These are phyloP conservation scores for Megastigmus dorsalis DNA, from an alignment of 2,888 invertebrate species.

Conservation along the genomic window DNA sequence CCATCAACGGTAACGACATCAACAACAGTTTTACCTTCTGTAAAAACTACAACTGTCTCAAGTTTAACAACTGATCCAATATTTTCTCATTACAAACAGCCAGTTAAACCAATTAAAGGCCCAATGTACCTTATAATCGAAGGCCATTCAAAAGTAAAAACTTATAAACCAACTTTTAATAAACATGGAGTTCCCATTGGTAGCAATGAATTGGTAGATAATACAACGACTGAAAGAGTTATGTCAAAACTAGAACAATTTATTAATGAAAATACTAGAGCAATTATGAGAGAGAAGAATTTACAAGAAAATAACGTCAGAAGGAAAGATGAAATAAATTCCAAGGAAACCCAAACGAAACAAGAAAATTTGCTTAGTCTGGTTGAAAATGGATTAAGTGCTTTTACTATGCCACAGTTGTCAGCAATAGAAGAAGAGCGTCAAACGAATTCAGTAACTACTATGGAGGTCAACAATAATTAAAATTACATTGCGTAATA, in stretches of 20 bases:
- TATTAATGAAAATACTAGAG: background rate
- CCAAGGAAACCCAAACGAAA: too few species aligned
- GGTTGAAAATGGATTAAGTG: too few species aligned
- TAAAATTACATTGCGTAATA: too few species aligned
- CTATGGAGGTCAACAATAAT: too few species aligned
- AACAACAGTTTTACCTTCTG: background rate
- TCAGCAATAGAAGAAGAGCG: too few species aligned
- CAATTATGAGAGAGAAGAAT: background rate
- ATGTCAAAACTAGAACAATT: background rate
- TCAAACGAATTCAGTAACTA: too few species aligned
- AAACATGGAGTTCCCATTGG: background rate
- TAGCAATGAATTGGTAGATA: background rate
- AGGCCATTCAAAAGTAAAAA: slow-evolving; percentile 16
- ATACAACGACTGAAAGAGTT: background rate
- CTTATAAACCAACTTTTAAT: slow-evolving; percentile 1
- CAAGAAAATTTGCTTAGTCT: too few species aligned
- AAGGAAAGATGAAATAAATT: too few species aligned
- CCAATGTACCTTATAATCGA: slow-evolving; percentile 13
- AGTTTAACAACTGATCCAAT: slow-evolving; percentile 9
- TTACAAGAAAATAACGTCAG: background rate
- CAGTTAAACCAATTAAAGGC: background rate
- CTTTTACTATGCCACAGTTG: too few species aligned
- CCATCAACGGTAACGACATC: background rate
- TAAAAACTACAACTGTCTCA: background rate
- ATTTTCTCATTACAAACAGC: slow-evolving; percentile 15